These are phyloP conservation scores for Amphiprion percula DNA, from an alignment of 2,113 vertebrate genomes.

Conservation along the genomic window DNA sequence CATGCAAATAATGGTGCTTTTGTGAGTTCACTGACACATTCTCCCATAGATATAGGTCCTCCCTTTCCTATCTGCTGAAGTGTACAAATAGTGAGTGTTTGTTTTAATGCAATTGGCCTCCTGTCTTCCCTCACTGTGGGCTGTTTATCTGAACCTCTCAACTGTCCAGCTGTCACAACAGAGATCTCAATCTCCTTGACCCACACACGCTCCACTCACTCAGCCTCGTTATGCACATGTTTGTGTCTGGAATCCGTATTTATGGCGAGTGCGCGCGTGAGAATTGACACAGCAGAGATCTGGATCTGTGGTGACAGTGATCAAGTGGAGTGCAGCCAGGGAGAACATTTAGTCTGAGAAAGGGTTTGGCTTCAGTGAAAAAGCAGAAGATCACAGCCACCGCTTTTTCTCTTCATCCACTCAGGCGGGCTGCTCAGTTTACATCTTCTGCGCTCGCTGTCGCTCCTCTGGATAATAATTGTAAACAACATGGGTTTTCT, in stretches of 20 bases:
- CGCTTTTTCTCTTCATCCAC: background rate
- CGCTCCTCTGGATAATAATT: constrained; percentile 31
- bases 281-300: constrained; percentile 56
- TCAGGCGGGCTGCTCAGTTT: constrained; percentile 4
- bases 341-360: constrained; percentile 56
- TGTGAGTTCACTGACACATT: constrained; percentile 63
- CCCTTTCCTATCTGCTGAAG: constrained; percentile 54
- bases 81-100: constrained; percentile 76
- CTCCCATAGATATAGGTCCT: constrained; percentile 55
- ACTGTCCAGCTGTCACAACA: constrained; percentile 85
- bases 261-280: constrained; percentile 3
- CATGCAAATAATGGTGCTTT: constrained; percentile 71
- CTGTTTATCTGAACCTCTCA: constrained; percentile 82
- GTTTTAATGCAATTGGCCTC: constrained; percentile 77
- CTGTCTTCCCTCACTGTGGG: constrained; percentile 56
- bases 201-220: constrained; percentile 51
- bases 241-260: constrained; percentile 31
- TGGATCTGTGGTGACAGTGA: constrained; percentile 72
- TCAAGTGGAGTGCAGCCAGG: constrained; percentile 65
- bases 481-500: constrained; percentile 36
- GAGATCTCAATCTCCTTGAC: constrained; percentile 81
- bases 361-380: constrained; percentile 18
- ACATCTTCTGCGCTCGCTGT: background rate
- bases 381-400: constrained; percentile 34
- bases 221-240: constrained; percentile 55